These are phyloP conservation scores for Melanogrammus aeglefinus DNA, from an alignment of 2,797 vertebrate species.

Conservation along the genomic window DNA sequence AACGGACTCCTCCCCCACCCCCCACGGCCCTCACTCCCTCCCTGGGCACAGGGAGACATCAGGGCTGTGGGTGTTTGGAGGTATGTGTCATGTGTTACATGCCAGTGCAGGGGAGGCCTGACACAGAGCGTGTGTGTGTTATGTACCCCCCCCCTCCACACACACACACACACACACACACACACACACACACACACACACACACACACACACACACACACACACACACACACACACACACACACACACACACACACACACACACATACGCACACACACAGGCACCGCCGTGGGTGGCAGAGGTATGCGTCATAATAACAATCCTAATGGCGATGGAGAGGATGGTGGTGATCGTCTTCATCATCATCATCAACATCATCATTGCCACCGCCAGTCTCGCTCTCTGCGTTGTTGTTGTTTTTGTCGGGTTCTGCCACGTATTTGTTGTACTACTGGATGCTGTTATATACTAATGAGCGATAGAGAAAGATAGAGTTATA, in stretches of 20 bases:
- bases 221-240: slow-evolving; percentile 63
- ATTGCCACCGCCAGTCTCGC: no score
- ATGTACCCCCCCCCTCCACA: no score
- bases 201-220: slow-evolving; percentile 62
- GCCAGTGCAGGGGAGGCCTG: slow-evolving; percentile 71
- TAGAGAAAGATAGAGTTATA: no score
- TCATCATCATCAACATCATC: slow-evolving; percentile 45
- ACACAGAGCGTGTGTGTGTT: slow-evolving; percentile 65
- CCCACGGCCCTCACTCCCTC: neutral
- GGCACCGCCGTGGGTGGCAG: slow-evolving; percentile 71
- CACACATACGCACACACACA: slow-evolving; percentile 53
- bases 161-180: slow-evolving; percentile 55
- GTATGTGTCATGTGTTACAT: slow-evolving; percentile 73
- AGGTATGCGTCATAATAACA: slow-evolving; percentile 70
- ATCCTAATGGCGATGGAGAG: neutral
- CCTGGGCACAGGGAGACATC: slow-evolving; percentile 64
- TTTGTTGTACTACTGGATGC: no score
- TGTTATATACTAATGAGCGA: no score
- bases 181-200: slow-evolving; percentile 67
- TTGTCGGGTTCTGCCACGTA: no score
- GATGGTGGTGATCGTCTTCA: slow-evolving; percentile 33
- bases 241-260: slow-evolving; percentile 65
- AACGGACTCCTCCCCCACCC: slow-evolving; percentile 12
- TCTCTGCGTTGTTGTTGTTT: no score
- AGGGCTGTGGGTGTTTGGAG: slow-evolving; percentile 70